phyloP scores from a whole-genome alignment of 2,888 invertebrate genomes.

The Eulithis prunata region DNA sequence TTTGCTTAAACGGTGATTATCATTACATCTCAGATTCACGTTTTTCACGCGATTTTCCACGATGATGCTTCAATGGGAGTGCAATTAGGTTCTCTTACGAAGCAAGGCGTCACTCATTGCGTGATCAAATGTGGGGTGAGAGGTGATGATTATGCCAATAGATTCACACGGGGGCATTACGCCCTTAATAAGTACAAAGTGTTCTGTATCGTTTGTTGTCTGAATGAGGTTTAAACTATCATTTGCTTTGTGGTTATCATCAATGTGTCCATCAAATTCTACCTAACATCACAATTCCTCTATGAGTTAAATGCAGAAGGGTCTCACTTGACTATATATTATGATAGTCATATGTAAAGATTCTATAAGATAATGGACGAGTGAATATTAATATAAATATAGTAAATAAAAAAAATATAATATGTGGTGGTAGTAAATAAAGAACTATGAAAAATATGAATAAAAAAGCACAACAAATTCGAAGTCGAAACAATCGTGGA shows the following conservation, averaged over 20 bases:
- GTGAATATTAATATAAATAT: too few species aligned
- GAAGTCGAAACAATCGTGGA: too few species aligned
- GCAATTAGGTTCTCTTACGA: constrained; percentile 38
- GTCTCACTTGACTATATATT: too few species aligned
- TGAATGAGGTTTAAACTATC: not conserved
- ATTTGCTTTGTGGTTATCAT: not conserved
- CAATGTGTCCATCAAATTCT: too few species aligned
- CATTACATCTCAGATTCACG: constrained; percentile 47
- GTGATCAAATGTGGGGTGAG: constrained; percentile 42
- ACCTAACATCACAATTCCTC: too few species aligned
- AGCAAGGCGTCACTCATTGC: constrained; percentile 60
- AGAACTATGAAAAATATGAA: too few species aligned
- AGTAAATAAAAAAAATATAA: too few species aligned
- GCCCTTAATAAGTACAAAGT: not conserved
- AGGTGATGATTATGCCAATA: constrained; percentile 20
- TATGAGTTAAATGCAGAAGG: too few species aligned
- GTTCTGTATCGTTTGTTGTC: not conserved
- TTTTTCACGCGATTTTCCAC: constrained; percentile 49
- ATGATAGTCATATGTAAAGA: too few species aligned
- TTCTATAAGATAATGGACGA: too few species aligned
- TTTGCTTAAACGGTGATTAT: constrained; percentile 43
- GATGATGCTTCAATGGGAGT: constrained; percentile 39
- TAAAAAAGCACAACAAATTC: too few species aligned
- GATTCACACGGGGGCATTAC: constrained; percentile 13
- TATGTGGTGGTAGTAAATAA: too few species aligned